Evolutionary conservation across 2,888 invertebrate genomes (phyloP).

Genomic region (Ceraclea dissimilis): DNA sequence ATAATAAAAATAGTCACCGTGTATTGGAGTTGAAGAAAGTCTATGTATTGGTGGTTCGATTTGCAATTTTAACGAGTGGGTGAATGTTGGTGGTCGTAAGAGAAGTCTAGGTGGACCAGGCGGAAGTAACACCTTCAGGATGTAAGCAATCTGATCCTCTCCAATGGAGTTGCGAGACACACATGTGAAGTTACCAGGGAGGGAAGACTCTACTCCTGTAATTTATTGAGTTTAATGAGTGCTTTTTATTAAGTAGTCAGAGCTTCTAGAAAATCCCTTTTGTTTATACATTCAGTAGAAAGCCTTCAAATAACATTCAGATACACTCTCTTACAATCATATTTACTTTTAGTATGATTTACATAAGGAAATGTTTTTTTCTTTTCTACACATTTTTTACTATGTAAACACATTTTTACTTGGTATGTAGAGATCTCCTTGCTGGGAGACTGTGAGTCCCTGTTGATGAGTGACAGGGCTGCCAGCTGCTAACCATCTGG

Average conservation of each 20-base stretch:
- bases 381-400: too few relatives aligned
- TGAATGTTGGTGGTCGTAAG: conserved; percentile 39
- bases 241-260: neutral
- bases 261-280: too few relatives aligned
- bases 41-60: conserved; percentile 8
- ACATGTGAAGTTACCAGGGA: conserved; percentile 75
- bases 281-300: too few relatives aligned
- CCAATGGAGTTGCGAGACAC: conserved; percentile 77
- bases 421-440: conserved; percentile 63
- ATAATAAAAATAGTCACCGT: conserved; percentile 6
- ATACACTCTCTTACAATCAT: too few relatives aligned
- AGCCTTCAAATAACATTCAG: too few relatives aligned
- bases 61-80: conserved; percentile 13
- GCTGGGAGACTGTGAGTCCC: conserved; percentile 55
- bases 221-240: too few relatives aligned
- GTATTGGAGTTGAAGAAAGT: conserved; percentile 16
- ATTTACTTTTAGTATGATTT: too few relatives aligned
- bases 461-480: conserved; percentile 56
- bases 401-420: too few relatives aligned
- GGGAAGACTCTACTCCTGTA: conserved; percentile 51
- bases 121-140: conserved; percentile 66
- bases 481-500: conserved; percentile 65
- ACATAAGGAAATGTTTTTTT: too few relatives aligned
- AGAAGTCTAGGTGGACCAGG: conserved; percentile 59
- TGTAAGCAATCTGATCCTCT: conserved; percentile 73